phyloP scores from a whole-genome alignment of 2,797 vertebrate genomes.

The Steatocranus sp. region DNA sequence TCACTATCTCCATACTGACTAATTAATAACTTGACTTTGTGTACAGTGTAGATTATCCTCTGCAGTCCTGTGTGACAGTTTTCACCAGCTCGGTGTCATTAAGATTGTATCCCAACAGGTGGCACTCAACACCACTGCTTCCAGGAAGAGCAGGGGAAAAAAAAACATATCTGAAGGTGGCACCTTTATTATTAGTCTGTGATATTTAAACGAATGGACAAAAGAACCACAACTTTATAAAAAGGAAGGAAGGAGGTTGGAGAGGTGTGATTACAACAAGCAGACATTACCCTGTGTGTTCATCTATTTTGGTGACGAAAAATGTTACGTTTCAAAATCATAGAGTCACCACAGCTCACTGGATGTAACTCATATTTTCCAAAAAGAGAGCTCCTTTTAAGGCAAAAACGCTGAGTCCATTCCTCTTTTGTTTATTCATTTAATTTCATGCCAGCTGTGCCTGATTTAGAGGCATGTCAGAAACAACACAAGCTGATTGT shows the following conservation, averaged over 20 bases:
- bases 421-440: conserved; percentile 36
- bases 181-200: conserved; percentile 24
- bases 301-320: conserved; percentile 23
- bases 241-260: neutral
- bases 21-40: conserved; percentile 16
- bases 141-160: neutral
- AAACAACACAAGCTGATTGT: conserved; percentile 29
- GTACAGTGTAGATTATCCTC: neutral
- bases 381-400: conserved; percentile 25
- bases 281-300: neutral
- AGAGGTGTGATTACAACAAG: conserved; percentile 1
- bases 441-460: conserved; percentile 32
- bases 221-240: neutral
- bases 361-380: conserved; percentile 39
- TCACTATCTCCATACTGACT: neutral
- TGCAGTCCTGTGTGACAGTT: neutral
- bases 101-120: conserved; percentile 47
- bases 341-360: conserved; percentile 4
- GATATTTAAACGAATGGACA: conserved; percentile 1
- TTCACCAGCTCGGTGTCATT: neutral
- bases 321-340: conserved; percentile 17
- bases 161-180: neutral
- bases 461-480: conserved; percentile 8
- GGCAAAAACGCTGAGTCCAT: conserved; percentile 21
- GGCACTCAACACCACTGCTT: conserved; percentile 45